Base-by-base conservation (phyloP, 1,140 invertebrate genomes). In the Bombus haemorrhoidalis region DNA sequence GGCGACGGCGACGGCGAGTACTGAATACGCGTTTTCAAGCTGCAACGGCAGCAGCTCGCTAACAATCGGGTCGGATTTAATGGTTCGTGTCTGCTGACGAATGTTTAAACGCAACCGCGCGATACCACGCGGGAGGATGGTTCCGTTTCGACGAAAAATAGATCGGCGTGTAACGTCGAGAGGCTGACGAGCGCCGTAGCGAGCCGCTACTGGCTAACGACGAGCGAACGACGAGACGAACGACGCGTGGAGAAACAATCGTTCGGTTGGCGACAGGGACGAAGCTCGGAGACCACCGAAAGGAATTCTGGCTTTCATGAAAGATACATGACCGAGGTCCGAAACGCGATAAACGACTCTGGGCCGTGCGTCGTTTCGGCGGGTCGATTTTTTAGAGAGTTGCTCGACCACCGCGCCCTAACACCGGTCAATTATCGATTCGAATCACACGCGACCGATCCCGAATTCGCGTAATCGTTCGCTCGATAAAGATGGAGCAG, bases 41-140 rank as follows among this genome's bases (percentile, higher is more conserved):
- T 37, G 77, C 73, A 69, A 78, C 80, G 75, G 39, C 81, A 80
- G 81, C 62, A 82, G 53, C 64, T 47, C 74, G 85, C 83, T 90
- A 88, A 90, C 90, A 83, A 89, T 87, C 90, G 69, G 86, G 87
- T 88, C 86, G 86, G 81, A 89, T 92, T 92, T 92, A 92, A 92
- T 91, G 91, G 87, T 86, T 53, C 77, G 83, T 72, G 84, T 81
- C 90, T 87, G 89, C 83, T 86, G 91, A 91, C 89, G 86, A 85
- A 91, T 87, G 87, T 91, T 92, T 89, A 87, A 92, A 88, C 43
- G 86, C 83, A 83, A 76, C 74, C 87, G 75, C 86, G 87, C 78
- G 87, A 80, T 74, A 57, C 59, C 1, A 62, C 28, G 22, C 28
- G 22, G 47, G 32, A 76, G 39, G 75, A 80, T 37, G 75, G 34